Conservation (phyloP, 2,797 vertebrate species). For the Delichon dasypus region DNA sequence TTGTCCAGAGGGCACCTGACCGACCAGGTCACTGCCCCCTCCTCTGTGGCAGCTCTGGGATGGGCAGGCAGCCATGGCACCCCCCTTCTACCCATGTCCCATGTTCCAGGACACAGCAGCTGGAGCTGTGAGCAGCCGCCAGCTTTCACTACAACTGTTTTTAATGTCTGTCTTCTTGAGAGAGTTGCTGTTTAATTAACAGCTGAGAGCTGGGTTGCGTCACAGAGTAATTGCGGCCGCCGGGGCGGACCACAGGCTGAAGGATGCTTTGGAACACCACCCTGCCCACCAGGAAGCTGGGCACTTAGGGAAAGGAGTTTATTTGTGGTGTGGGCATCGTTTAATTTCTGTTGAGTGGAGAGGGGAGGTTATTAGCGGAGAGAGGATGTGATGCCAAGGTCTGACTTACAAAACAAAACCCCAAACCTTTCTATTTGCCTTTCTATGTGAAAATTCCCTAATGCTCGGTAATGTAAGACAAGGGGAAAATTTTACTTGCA, state of each 20-base stretch:
- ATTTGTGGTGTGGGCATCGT: neutral
- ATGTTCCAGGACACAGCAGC: neutral
- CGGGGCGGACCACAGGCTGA: neutral
- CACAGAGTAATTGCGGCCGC: slow-evolving; percentile 1
- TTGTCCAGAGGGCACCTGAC: neutral
- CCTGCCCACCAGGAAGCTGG: slow-evolving; percentile 41
- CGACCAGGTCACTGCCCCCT: neutral
- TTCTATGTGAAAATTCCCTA: slow-evolving; percentile 42
- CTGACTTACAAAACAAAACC: slow-evolving; percentile 30
- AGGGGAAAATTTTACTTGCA: slow-evolving; percentile 58
- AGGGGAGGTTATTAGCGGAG: slow-evolving; percentile 25
- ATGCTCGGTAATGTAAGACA: slow-evolving; percentile 38
- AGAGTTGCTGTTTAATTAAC: slow-evolving; percentile 41
- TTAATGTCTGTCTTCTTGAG: neutral
- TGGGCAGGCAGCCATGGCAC: neutral
- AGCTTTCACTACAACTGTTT: neutral
- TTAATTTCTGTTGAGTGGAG: slow-evolving; percentile 28
- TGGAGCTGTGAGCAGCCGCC: neutral
- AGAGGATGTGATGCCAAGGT: slow-evolving; percentile 4
- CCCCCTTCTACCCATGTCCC: neutral
- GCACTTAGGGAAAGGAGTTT: slow-evolving; percentile 15
- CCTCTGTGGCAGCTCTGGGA: neutral
- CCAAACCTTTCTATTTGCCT: slow-evolving; percentile 40
- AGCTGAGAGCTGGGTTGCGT: neutral
- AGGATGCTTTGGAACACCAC: slow-evolving; percentile 11